Base-by-base conservation (phyloP, 2,797 vertebrate genomes). In the Melanotaenia parkinsoni region DNA sequence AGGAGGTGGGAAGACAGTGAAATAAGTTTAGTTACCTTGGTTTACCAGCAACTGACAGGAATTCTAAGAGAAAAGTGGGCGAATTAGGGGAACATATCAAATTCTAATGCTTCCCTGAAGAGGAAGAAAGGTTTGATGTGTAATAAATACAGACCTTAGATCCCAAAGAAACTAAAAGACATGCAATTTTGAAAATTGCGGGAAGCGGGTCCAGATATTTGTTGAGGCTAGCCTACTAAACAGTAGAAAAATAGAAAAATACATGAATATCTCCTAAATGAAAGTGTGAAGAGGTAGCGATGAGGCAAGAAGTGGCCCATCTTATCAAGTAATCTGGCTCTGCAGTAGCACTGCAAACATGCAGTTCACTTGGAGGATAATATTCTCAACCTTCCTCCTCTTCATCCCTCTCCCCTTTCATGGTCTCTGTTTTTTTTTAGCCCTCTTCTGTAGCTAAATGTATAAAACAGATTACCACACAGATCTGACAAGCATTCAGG, bases 341-440 rank as follows among this genome's bases (percentile, higher is more conserved):
- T 72, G 82, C 83, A 78, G 82, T 65, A 76, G 65, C 58, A 78
- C 68, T 64, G 79, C 79, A 88, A 80, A 77, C 82, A 74, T 40
- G 67, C 69, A 63, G 74, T 43, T 75, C 63, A 64, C n/a, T 50
- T 62, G 60, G 80, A 73, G 33, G 65, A 77, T 67, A 70, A 89
- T 81, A 89, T 87, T 50, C 74, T 84, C 82, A 74, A 63, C 71
- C 67, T 28, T 69, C 60, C 47, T 70, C 63, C 35, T 70, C 40
- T 47, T 20, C 45, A 20, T 64, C 62, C 58, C 51, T 28, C 37
- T 33, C 18, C 57, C 28, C 47, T 40, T 75, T 65, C 40, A 67
- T 60, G 43, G 54, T 53, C 66, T 45, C 67, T 63, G 45, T n/a
- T 33, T 53, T 58, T n/a, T 33, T 58, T 59, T 45, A 56, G 45